phyloP scores from a whole-genome alignment of 2,797 vertebrate genomes.

The Staurois parvus region DNA sequence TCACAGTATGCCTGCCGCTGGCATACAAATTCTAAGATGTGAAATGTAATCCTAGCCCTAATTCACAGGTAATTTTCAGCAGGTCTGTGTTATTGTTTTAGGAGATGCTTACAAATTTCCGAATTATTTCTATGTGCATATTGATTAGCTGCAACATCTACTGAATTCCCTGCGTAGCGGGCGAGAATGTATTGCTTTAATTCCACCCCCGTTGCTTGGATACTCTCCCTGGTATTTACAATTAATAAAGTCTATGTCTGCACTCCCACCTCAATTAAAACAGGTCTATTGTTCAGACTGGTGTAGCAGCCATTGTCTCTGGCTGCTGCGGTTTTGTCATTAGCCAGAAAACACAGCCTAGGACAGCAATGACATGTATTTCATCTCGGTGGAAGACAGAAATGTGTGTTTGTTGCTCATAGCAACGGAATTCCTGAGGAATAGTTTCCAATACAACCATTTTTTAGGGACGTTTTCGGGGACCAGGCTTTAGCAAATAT shows the following conservation, averaged over 20 bases:
- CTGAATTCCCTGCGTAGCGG: conserved; percentile 22
- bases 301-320: background rate
- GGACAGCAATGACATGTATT: background rate
- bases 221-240: conserved; percentile 51
- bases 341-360: background rate
- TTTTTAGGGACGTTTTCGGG: too few relatives aligned
- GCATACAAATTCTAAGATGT: too few relatives aligned
- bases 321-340: background rate
- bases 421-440: too few relatives aligned
- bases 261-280: conserved; percentile 55
- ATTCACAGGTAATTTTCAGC: background rate
- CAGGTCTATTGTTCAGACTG: conserved; percentile 30
- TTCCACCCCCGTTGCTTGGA: conserved; percentile 44
- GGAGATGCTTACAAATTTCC: background rate
- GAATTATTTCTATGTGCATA: conserved; percentile 44
- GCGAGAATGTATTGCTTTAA: conserved; percentile 51
- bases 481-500: too few relatives aligned
- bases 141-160: conserved; percentile 24
- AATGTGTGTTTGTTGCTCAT: too few relatives aligned
- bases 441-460: too few relatives aligned
- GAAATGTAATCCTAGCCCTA: background rate
- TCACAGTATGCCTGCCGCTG: too few relatives aligned
- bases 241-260: conserved; percentile 54
- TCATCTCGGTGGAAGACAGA: too few relatives aligned
- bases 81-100: background rate